Evolutionary conservation across 2,888 invertebrate genomes (phyloP), one percentile per base, ranked within the genome.

Genomic region (Drosophila affinis): DNA sequence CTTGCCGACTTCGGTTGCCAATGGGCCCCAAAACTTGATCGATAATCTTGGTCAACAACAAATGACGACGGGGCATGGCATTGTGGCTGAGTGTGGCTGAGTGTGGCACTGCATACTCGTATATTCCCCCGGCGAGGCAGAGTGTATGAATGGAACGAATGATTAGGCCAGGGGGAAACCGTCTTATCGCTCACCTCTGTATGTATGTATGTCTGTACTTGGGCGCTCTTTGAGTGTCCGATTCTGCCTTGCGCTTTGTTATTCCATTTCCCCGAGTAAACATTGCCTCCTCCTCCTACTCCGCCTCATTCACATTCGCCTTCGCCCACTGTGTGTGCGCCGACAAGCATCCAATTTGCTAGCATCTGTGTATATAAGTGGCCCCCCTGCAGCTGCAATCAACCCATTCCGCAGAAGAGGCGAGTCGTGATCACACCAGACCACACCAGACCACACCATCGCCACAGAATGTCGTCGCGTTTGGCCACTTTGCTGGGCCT

Each of bases 401-500:
- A 10, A 34, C 18, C 62, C 61, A 47, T 21, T 61, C 29, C 46
- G 24, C 32, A 21, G 29, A n/a, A 12, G 17, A 29, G 5, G 27
- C 24, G 51, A 21, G n/a, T 39, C 24, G 21, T 7, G 39, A 47
- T 52, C 65, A 24, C 34, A 29, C 1, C n/a, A 24, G 27, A 29
- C 1, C n/a, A 45, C 14, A 21, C 21, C 21, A 21, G 21, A 21
- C 21, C 9, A 45, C 18, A 34, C n/a, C 62, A 39, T 5, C 24
- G 5, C 24, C 32, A 24, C 46, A 64, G 62, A 46, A 77, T 77
- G 78, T 65, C 70, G 9, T 60, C 74, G 17, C 47, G 74, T 21
- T 63, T 80, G 67, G 81, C 76, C 29, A 64, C 44, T 24, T 53
- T 83, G 44, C 46, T 83, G 4, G 81, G 71, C 12, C 69, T 81